These are phyloP conservation scores for Euzophera pinguis DNA, from an alignment of 2,888 invertebrate genomes.

Conservation along the genomic window DNA sequence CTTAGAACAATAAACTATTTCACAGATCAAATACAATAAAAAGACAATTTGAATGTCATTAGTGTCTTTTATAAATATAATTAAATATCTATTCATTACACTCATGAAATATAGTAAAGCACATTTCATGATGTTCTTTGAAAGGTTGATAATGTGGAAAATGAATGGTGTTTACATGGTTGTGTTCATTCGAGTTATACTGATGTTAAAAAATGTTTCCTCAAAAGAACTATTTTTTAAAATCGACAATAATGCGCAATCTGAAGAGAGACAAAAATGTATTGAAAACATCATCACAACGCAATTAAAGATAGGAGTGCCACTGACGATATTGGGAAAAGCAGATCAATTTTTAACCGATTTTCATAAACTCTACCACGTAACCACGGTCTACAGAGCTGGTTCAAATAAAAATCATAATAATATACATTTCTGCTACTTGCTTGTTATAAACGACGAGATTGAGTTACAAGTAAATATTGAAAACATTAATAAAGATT, in stretches of 20 bases:
- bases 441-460: not conserved
- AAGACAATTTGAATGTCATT: too few relatives aligned
- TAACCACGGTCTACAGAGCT: not conserved
- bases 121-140: not conserved
- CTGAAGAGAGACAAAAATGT: not conserved
- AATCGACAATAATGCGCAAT: not conserved
- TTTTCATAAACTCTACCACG: constrained; percentile 1
- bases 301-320: not conserved
- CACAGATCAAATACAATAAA: too few relatives aligned
- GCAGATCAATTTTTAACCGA: not conserved
- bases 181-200: not conserved
- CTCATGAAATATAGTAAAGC: not conserved
- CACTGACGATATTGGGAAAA: not conserved
- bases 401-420: not conserved
- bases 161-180: not conserved
- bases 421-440: not conserved
- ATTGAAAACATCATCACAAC: not conserved
- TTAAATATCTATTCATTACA: not conserved
- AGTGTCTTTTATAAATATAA: not conserved
- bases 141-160: not conserved
- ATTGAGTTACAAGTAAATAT: not conserved
- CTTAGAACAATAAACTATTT: too few relatives aligned
- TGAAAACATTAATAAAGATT: constrained; percentile 5
- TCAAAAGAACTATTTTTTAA: not conserved
- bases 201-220: not conserved